phyloP scores from a whole-genome alignment of 1,140 invertebrate species.

The Colletes latitarsis region DNA sequence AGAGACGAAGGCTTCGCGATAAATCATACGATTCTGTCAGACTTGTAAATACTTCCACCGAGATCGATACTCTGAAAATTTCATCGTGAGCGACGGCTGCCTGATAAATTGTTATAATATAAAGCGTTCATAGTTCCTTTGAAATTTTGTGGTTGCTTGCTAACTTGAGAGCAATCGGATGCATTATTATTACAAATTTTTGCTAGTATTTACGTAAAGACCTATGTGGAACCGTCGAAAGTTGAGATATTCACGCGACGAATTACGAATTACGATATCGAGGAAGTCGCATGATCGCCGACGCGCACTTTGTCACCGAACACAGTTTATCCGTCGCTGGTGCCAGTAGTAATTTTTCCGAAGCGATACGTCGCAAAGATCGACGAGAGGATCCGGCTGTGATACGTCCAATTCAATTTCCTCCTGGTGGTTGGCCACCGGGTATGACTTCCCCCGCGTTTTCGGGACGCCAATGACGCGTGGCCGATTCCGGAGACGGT shows the following conservation, averaged over 20 bases:
- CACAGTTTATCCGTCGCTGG: conserved; percentile 1
- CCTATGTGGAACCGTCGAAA: too few species aligned
- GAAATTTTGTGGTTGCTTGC: too few species aligned
- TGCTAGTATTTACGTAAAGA: too few species aligned
- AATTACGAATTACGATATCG: neutral
- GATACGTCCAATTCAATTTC: conserved; percentile 40
- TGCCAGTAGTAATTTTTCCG: neutral
- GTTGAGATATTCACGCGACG: neutral
- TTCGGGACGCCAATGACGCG: neutral
- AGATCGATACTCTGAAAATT: conserved; percentile 18
- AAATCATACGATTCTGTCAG: conserved; percentile 12
- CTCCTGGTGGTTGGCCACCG: conserved; percentile 7
- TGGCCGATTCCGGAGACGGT: conserved; percentile 19
- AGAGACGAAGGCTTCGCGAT: conserved; percentile 6
- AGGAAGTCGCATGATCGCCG: neutral
- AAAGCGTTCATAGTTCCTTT: too few species aligned
- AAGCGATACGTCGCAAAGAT: neutral
- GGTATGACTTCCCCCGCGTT: conserved; percentile 13
- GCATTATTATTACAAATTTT: too few species aligned
- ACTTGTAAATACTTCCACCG: conserved; percentile 20
- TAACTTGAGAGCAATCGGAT: too few species aligned
- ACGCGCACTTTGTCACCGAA: conserved; percentile 26
- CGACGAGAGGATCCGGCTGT: neutral
- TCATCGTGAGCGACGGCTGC: neutral
- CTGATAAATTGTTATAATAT: conserved; percentile 2